Evolutionary conservation across 2,113 vertebrate genomes (phyloP).

Genomic region (Gymnarchus niloticus): DNA sequence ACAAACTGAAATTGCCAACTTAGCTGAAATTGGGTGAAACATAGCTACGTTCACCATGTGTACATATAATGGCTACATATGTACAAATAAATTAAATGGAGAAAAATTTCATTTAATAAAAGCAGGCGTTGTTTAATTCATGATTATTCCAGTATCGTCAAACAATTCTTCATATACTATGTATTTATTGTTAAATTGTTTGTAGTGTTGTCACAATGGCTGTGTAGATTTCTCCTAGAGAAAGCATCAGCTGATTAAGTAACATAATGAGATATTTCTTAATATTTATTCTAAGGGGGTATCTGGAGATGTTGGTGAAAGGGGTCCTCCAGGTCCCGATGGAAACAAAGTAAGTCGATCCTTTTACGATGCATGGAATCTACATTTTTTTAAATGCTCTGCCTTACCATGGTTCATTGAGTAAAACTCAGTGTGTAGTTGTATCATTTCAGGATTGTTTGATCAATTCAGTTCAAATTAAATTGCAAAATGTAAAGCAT

Average conservation of each 20-base stretch:
- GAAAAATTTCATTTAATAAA: neutral
- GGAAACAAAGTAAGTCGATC: constrained; percentile 77
- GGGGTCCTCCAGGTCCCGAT: constrained; percentile 84
- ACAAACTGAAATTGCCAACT: neutral
- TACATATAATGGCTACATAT: neutral
- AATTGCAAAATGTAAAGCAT: neutral
- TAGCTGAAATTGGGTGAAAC: neutral
- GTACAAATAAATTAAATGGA: neutral
- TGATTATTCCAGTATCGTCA: neutral
- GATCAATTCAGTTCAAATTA: too few species aligned
- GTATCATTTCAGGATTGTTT: neutral
- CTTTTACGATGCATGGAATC: neutral
- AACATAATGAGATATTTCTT: neutral
- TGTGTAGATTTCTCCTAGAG: neutral
- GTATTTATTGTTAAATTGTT: neutral
- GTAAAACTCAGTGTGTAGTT: too few species aligned
- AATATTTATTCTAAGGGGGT: constrained; percentile 64
- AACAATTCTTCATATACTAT: neutral
- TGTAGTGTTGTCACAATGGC: neutral
- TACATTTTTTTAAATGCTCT: neutral
- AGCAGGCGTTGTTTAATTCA: neutral
- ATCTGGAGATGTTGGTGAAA: constrained; percentile 79
- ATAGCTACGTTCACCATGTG: neutral
- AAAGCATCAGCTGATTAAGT: neutral
- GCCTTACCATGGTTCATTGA: neutral